phyloP scores from a whole-genome alignment of 2,113 vertebrate species.

The Aspiorhynchus laticeps region DNA sequence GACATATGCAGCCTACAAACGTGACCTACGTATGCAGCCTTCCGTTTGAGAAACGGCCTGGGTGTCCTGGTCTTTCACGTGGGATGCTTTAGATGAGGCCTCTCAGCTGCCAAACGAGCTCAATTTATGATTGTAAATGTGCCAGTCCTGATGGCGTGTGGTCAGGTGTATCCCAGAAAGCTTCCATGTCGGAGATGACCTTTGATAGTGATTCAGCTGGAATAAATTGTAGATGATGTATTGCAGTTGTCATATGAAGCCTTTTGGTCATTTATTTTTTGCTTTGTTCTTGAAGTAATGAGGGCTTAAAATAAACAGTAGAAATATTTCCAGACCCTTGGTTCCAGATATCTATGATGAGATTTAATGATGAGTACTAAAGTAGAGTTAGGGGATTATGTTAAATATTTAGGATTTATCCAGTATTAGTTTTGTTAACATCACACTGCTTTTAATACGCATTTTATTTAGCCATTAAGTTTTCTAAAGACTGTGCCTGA shows the following conservation, averaged over 20 bases:
- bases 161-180: constrained; percentile 17
- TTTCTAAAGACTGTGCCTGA: neutral
- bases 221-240: neutral
- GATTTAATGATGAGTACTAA: neutral
- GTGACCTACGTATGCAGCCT: too few relatives aligned
- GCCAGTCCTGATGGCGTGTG: neutral
- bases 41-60: too few relatives aligned
- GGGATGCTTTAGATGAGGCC: neutral
- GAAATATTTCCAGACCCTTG: neutral
- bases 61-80: neutral
- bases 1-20: too few relatives aligned
- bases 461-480: neutral
- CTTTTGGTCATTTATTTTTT: constrained; percentile 3
- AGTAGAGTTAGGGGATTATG: neutral
- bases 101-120: neutral
- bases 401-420: neutral
- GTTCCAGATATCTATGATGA: neutral
- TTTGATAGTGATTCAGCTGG: neutral
- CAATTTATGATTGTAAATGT: constrained; percentile 9
- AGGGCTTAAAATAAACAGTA: neutral
- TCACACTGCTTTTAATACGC: neutral
- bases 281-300: too few relatives aligned
- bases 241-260: neutral
- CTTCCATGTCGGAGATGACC: neutral
- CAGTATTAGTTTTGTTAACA: neutral